phyloP scores from a whole-genome alignment of 2,888 invertebrate species.

The Meganola albula region DNA sequence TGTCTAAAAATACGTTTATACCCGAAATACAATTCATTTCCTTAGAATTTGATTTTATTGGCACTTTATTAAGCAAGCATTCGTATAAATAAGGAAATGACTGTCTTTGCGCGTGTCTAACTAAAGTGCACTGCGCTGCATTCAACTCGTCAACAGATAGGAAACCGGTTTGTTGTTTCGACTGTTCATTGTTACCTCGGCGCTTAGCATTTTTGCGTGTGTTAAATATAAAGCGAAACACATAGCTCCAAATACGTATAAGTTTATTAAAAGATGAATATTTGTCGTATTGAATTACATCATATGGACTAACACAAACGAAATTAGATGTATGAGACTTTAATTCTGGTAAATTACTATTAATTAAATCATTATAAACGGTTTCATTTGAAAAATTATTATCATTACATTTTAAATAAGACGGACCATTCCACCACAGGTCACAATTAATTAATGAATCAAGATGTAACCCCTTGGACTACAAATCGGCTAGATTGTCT shows the following conservation, averaged over 20 bases:
- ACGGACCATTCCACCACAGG: slow-evolving; percentile 1
- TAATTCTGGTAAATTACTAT: neutral
- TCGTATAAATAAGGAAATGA: slow-evolving; percentile 1
- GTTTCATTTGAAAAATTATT: neutral
- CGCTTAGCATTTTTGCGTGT: neutral
- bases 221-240: neutral
- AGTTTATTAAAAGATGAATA: neutral
- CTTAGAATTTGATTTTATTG: neutral
- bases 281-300: neutral
- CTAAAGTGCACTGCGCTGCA: slow-evolving; percentile 1
- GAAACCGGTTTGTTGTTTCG: neutral
- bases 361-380: neutral
- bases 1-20: slow-evolving; percentile 1
- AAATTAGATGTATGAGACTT: neutral
- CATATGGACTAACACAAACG: neutral
- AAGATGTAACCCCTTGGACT: slow-evolving; percentile 2
- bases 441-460: neutral
- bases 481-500: slow-evolving; percentile 4
- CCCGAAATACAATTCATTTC: slow-evolving; percentile 3
- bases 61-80: neutral
- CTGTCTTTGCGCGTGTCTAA: neutral
- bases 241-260: neutral
- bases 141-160: slow-evolving; percentile 2
- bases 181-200: neutral
- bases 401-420: neutral